These are phyloP conservation scores for Phthorimaea operculella DNA, from an alignment of 1,140 invertebrate species.

Conservation along the genomic window DNA sequence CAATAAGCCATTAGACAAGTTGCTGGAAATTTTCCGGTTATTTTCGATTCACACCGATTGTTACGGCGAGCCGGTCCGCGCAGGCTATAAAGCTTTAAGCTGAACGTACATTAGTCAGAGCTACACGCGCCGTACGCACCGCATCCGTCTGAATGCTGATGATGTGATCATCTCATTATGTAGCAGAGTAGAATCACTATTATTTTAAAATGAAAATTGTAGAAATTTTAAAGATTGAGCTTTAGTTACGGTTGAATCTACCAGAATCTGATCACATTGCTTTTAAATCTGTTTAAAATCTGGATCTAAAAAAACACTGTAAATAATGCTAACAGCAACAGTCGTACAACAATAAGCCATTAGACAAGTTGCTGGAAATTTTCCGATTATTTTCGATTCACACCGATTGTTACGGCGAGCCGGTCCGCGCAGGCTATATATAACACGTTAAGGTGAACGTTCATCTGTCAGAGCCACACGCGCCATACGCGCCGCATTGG, in stretches of 20 bases:
- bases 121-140: background rate
- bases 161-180: background rate
- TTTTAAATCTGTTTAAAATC: no score
- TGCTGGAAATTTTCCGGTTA: conserved; percentile 61
- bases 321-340: conserved; percentile 49
- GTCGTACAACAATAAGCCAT: conserved; percentile 59
- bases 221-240: no score
- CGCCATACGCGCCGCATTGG: no score
- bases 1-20: conserved; percentile 64
- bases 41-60: conserved; percentile 64
- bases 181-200: no score
- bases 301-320: no score
- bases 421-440: conserved; percentile 39
- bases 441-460: conserved; percentile 53
- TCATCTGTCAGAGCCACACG: conserved; percentile 17
- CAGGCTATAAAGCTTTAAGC: conserved; percentile 52
- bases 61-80: conserved; percentile 39
- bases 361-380: conserved; percentile 61
- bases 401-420: conserved; percentile 52
- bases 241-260: no score
- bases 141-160: no score
- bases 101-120: no score
- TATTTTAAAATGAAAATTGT: no score
- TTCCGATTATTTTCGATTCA: conserved; percentile 64
- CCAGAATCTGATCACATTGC: no score